Base-by-base conservation (phyloP, 2,888 invertebrate species). In the Argyresthia albistria region DNA sequence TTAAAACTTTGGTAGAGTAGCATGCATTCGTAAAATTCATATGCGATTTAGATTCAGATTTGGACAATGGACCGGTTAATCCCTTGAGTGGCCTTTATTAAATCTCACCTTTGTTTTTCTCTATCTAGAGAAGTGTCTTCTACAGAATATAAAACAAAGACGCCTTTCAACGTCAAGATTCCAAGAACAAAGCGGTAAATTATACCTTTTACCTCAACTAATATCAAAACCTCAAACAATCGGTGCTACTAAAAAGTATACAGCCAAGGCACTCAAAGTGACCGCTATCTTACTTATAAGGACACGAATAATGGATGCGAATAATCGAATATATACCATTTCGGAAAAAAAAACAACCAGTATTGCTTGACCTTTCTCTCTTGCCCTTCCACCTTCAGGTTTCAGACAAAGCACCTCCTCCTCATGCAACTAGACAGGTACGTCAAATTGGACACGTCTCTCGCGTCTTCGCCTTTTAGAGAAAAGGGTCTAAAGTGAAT, bases 321-420 rank as follows among this genome's bases (percentile, higher is more conserved):
- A 76, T 80, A 80, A 80, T 79, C 72, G 74, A 80, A 74, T 79
- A 78, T 79, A 70, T 73, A 76, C 75, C 76, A 73, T 76, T 75
- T 76, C 73, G 61, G 67, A 61, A 65, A 61, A 59, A 51, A 66
- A 61, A 59, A 50, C 50, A 53, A 45, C 76, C 65, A 65, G 43
- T 47, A 8, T 58, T 59, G 52, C 16, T 51, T 56, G 67, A 63
- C 11, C 72, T 55, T 7, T 46, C 52, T 43, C 16, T 49, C 52
- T 35, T 45, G 57, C 39, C 46, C 11, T 10, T 35, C 10, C n/a
- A n/a, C n/a, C 15, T 14, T 14, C 14, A 45, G 15, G 45, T 9
- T n/a, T n/a, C 35, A 11, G 4, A 35, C 46, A 48, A 36, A 12
- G 36, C 12, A 35, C 35, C n/a, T n/a, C 25, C 11, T 12, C 47